A percentile compares a stretch with the other conserved stretches of the same genome.
These are phyloP conservation scores for Hydropsyche betteni DNA, from an alignment of 2,888 invertebrate species.

Conservation along the genomic window DNA sequence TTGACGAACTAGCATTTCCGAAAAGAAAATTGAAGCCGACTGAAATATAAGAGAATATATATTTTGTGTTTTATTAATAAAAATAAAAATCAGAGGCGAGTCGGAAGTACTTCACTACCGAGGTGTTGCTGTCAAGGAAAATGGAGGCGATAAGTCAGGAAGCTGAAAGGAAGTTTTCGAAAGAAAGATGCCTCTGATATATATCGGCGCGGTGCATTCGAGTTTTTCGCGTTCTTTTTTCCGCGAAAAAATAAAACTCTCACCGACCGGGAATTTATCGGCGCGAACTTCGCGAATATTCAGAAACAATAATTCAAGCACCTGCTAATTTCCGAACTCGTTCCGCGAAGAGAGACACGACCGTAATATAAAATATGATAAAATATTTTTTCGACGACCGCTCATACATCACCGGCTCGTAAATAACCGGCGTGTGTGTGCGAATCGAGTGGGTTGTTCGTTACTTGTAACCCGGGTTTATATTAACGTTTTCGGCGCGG, in stretches of 20 bases:
- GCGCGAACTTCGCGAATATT: conserved; percentile 16
- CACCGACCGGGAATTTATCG: conserved; percentile 8
- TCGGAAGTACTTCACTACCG: neutral
- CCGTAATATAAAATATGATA: no score
- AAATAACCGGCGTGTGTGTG: conserved; percentile 4
- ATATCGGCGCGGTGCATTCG: conserved; percentile 25
- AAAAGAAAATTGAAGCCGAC: no score
- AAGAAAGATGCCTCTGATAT: conserved; percentile 22
- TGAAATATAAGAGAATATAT: no score
- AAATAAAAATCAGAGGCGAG: neutral
- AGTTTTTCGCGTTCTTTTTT: conserved; percentile 2
- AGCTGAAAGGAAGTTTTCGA: conserved; percentile 27
- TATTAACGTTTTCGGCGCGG: conserved; percentile 23
- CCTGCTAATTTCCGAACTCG: conserved; percentile 20
- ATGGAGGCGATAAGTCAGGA: conserved; percentile 28
- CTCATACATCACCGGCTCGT: neutral
- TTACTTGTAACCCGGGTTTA: conserved; percentile 18
- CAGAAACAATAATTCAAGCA: conserved; percentile 27
- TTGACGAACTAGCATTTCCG: no score
- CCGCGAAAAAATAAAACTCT: neutral
- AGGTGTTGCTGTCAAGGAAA: conserved; percentile 12
- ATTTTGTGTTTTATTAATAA: neutral
- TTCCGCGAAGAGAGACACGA: neutral
- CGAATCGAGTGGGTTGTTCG: conserved; percentile 11
- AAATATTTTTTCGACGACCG: no score